phyloP scores from a whole-genome alignment of 2,113 vertebrate genomes.

The Corydoras maculifer region DNA sequence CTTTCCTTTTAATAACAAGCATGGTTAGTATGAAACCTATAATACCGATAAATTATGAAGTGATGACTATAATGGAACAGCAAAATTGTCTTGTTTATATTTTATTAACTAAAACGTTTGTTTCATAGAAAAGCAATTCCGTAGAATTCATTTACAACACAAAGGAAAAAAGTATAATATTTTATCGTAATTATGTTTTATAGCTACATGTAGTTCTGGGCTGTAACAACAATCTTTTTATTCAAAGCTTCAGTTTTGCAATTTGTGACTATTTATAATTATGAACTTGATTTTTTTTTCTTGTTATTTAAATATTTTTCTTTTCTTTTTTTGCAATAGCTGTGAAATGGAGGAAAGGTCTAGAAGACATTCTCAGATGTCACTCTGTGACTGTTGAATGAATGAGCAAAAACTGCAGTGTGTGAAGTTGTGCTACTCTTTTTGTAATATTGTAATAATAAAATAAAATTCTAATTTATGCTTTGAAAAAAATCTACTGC shows the following conservation, averaged over 20 bases:
- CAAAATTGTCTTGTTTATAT: slow-evolving; percentile 54
- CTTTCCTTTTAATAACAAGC: slow-evolving; percentile 78
- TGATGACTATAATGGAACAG: slow-evolving; percentile 58
- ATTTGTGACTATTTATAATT: slow-evolving; percentile 74
- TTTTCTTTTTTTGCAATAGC: slow-evolving; percentile 56
- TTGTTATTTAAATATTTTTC: slow-evolving; percentile 55
- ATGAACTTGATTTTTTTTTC: slow-evolving; percentile 60
- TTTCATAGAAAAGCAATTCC: slow-evolving; percentile 75
- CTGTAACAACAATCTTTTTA: slow-evolving; percentile 63
- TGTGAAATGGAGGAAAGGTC: slow-evolving; percentile 59
- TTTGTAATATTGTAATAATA: slow-evolving; percentile 84
- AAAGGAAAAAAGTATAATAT: slow-evolving; percentile 62
- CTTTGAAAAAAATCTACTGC: slow-evolving; percentile 51
- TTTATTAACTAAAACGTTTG: slow-evolving; percentile 64
- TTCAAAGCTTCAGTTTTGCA: slow-evolving; percentile 75
- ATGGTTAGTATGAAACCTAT: slow-evolving; percentile 72
- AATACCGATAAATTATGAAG: slow-evolving; percentile 56
- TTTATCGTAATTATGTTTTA: slow-evolving; percentile 79
- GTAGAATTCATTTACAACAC: slow-evolving; percentile 73
- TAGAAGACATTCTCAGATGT: slow-evolving; percentile 62
- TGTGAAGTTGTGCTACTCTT: slow-evolving; percentile 72
- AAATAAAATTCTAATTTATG: slow-evolving; percentile 82
- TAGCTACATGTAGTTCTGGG: slow-evolving; percentile 78
- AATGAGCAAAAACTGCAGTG: slow-evolving; percentile 54
- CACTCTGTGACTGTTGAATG: slow-evolving; percentile 62